These are phyloP conservation scores for Heterotis niloticus DNA, from an alignment of 2,113 vertebrate genomes.

Conservation along the genomic window DNA sequence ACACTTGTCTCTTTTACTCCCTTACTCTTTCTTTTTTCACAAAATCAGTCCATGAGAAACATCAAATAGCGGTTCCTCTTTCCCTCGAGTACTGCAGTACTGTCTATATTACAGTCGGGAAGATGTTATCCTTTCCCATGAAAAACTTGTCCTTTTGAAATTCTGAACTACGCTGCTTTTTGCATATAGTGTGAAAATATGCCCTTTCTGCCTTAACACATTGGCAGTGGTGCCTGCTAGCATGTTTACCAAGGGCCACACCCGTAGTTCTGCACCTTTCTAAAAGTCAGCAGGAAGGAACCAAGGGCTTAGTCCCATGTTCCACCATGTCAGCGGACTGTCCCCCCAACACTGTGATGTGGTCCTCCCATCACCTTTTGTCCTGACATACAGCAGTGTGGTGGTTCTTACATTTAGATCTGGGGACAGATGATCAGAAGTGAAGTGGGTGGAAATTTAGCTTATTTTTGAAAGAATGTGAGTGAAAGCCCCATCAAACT, in stretches of 20 bases:
- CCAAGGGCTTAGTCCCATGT: too few species aligned
- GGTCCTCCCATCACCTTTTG: too few species aligned
- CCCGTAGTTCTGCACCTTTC: neutral
- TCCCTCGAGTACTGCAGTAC: neutral
- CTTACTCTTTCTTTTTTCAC: neutral
- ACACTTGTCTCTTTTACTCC: neutral
- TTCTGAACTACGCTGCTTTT: neutral
- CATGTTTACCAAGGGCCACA: neutral
- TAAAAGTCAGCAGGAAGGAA: neutral
- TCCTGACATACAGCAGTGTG: too few species aligned
- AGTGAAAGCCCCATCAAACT: too few species aligned
- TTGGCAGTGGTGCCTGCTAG: neutral
- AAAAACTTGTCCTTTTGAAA: neutral
- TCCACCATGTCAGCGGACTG: too few species aligned
- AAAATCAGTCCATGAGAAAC: neutral
- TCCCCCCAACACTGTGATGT: too few species aligned
- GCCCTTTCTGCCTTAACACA: neutral
- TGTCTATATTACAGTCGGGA: neutral
- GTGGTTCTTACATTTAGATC: too few species aligned
- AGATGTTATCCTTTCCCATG: neutral
- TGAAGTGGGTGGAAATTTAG: too few species aligned
- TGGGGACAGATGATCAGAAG: too few species aligned
- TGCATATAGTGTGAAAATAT: conserved; percentile 5
- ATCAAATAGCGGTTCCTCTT: neutral
- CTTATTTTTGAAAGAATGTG: too few species aligned